These are phyloP conservation scores for Volucella bombylans DNA, from an alignment of 2,888 invertebrate genomes.

Conservation along the genomic window DNA sequence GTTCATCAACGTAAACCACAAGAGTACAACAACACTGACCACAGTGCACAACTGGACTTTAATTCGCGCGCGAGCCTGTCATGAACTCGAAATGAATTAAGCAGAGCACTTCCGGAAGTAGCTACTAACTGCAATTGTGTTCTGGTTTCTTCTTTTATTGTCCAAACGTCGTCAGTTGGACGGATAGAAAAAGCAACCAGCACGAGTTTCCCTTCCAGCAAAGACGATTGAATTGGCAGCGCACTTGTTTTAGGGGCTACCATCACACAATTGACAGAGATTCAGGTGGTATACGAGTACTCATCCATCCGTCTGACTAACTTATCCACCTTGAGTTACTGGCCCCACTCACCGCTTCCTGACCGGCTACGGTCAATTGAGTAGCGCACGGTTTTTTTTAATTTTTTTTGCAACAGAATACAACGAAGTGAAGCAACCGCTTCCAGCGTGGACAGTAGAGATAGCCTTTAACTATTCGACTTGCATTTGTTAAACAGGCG, in stretches of 20 bases:
- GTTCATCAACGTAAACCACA: too few relatives aligned
- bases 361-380: constrained; percentile 64
- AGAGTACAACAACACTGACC: constrained; percentile 10
- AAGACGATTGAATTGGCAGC: constrained; percentile 28
- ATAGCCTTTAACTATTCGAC: constrained; percentile 31
- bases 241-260: constrained; percentile 32
- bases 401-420: constrained; percentile 20
- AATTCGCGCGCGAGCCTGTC: constrained; percentile 61
- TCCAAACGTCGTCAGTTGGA: constrained; percentile 20
- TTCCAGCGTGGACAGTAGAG: constrained; percentile 43
- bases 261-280: constrained; percentile 55
- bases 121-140: constrained; percentile 1
- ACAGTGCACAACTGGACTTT: constrained; percentile 25
- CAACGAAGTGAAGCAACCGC: constrained; percentile 64
- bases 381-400: constrained; percentile 32
- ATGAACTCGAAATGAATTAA: constrained; percentile 60
- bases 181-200: constrained; percentile 1
- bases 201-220: constrained; percentile 52
- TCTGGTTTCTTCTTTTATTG: constrained; percentile 37
- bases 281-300: constrained; percentile 53
- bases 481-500: too few relatives aligned
- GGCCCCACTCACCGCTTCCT: neutral
- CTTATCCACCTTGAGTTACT: neutral
- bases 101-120: constrained; percentile 57
- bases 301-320: constrained; percentile 22